A percentile compares a stretch with the other conserved stretches of the same genome.
Conservation (phyloP, 2,888 invertebrate genomes). For the Himalopsyche tibetana region DNA sequence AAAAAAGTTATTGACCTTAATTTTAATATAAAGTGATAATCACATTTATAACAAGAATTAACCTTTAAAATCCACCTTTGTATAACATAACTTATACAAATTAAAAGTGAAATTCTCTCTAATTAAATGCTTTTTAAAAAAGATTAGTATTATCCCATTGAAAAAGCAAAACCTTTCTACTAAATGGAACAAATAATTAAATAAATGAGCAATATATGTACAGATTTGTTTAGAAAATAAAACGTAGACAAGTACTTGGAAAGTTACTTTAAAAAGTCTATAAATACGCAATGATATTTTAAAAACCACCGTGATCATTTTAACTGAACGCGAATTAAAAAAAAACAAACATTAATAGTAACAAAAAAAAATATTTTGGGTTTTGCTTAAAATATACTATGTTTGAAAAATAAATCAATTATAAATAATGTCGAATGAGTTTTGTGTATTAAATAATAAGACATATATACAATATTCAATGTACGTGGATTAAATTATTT, state of each 20-base stretch:
- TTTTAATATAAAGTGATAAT: no score
- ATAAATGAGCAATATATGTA: background rate
- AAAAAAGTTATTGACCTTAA: no score
- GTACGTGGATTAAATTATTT: no score
- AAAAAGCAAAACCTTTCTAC: background rate
- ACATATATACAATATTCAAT: no score
- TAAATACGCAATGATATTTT: background rate
- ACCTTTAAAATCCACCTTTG: constrained; percentile 41
- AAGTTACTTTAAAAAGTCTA: background rate
- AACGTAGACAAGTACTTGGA: background rate
- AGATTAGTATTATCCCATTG: constrained; percentile 62
- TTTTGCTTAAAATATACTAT: no score
- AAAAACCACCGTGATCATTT: background rate
- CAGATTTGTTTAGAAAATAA: background rate
- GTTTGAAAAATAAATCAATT: no score
- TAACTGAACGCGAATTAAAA: background rate
- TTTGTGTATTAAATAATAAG: no score
- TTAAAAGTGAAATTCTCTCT: constrained; percentile 56
- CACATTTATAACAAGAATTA: background rate
- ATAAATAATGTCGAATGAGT: no score
- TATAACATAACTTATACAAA: constrained; percentile 56
- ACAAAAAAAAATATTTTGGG: background rate
- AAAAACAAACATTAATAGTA: background rate
- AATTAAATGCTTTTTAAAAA: constrained; percentile 60
- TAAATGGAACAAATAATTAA: background rate